Conservation (phyloP, 30 jellyfish, hydroid and myxozoan species). For the Aurelia aurita region DNA sequence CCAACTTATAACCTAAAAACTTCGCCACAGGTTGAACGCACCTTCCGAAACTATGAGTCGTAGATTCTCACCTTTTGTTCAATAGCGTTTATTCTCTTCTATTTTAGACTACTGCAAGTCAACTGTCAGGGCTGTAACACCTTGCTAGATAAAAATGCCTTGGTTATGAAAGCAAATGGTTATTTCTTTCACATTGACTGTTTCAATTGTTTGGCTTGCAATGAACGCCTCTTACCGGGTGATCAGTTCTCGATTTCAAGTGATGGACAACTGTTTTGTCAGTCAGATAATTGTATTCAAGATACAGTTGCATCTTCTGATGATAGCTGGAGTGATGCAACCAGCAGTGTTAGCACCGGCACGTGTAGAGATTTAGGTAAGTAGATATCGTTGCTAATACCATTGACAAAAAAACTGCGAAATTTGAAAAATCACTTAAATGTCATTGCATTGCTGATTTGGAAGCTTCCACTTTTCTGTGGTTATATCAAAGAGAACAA, state of each 20-base stretch:
- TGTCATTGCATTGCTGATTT: no score
- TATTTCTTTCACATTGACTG: constrained; percentile 75
- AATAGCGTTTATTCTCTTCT: no score
- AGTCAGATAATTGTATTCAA: constrained; percentile 34
- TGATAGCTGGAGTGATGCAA: constrained; percentile 56
- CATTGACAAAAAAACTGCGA: no score
- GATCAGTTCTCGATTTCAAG: constrained; percentile 57
- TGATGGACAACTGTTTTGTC: constrained; percentile 49
- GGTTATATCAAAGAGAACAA: no score
- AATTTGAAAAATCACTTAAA: no score
- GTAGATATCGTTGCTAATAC: neutral
- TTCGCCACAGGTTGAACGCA: no score
- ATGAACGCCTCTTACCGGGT: constrained; percentile 60
- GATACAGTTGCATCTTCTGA: constrained; percentile 22
- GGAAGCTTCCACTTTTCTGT: no score
- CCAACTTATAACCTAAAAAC: no score
- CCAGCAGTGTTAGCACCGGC: constrained; percentile 35
- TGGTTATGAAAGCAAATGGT: constrained; percentile 66
- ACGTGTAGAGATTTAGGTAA: constrained; percentile 43
- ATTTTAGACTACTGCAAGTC: constrained; percentile 37
- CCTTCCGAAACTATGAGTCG: no score
- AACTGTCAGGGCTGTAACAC: constrained; percentile 68
- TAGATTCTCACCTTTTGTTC: no score
- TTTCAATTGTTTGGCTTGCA: constrained; percentile 63
- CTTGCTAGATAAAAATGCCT: constrained; percentile 37